Evolutionary conservation across 2,797 vertebrate species (phyloP).

Genomic region (Morus bassanus): DNA sequence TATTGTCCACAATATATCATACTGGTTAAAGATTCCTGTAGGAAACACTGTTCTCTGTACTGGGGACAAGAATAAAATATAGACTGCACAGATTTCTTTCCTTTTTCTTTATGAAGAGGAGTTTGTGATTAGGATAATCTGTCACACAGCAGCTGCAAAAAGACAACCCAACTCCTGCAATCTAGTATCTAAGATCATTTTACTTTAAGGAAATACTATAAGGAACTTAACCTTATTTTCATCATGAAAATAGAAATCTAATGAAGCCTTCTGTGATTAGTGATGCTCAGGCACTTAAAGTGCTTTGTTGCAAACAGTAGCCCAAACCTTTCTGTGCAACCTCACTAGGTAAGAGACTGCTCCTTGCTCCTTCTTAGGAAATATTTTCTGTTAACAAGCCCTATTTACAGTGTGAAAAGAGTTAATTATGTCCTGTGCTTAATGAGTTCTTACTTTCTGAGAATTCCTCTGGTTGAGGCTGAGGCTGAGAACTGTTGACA

Average conservation of each 20-base stretch:
- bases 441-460: neutral
- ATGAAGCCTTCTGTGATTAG: neutral
- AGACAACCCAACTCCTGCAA: neutral
- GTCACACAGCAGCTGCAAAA: neutral
- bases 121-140: neutral
- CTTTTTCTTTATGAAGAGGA: neutral
- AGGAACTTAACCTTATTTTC: neutral
- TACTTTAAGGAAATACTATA: neutral
- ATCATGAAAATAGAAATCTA: neutral
- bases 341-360: neutral
- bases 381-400: neutral
- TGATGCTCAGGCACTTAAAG: neutral
- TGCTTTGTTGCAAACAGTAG: neutral
- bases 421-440: neutral
- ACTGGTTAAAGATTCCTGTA: neutral
- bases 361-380: neutral
- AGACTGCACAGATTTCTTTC: neutral
- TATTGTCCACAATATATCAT: neutral
- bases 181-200: neutral
- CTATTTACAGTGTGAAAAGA: neutral
- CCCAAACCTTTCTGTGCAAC: neutral
- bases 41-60: neutral
- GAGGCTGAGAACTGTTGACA: neutral
- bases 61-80: neutral
- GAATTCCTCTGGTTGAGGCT: neutral